phyloP scores from a whole-genome alignment of 2,888 invertebrate genomes.

The Polia nebulosa region DNA sequence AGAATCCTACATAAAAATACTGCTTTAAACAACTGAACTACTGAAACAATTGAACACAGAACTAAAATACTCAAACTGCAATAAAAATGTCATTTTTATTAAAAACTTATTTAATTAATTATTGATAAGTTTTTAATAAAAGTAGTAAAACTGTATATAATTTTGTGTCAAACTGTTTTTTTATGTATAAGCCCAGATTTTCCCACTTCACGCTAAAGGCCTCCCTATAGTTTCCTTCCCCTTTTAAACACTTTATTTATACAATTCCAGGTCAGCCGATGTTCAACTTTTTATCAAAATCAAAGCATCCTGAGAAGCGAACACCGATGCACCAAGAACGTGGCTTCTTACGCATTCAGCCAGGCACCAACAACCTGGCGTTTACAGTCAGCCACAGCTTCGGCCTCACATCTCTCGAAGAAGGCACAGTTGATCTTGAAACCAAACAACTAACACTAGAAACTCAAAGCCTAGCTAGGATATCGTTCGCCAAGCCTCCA shows the following conservation, averaged over 20 bases:
- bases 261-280: conserved; percentile 90
- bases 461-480: conserved; percentile 86
- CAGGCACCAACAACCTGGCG: conserved; percentile 88
- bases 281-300: conserved; percentile 89
- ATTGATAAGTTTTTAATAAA: too few relatives aligned
- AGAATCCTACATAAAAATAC: too few relatives aligned
- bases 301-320: conserved; percentile 88
- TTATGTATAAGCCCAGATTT: neutral
- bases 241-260: neutral
- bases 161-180: too few relatives aligned
- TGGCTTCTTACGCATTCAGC: conserved; percentile 91
- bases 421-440: conserved; percentile 86
- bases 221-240: neutral
- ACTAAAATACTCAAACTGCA: too few relatives aligned
- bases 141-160: too few relatives aligned
- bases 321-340: conserved; percentile 92
- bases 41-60: too few relatives aligned
- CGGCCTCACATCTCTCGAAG: conserved; percentile 91
- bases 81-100: too few relatives aligned
- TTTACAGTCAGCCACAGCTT: conserved; percentile 92
- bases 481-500: conserved; percentile 89
- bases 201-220: neutral
- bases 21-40: too few relatives aligned
- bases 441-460: conserved; percentile 86
- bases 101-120: too few relatives aligned